Conservation (phyloP, 2,888 invertebrate species). For the Balanococcus diminutus region DNA sequence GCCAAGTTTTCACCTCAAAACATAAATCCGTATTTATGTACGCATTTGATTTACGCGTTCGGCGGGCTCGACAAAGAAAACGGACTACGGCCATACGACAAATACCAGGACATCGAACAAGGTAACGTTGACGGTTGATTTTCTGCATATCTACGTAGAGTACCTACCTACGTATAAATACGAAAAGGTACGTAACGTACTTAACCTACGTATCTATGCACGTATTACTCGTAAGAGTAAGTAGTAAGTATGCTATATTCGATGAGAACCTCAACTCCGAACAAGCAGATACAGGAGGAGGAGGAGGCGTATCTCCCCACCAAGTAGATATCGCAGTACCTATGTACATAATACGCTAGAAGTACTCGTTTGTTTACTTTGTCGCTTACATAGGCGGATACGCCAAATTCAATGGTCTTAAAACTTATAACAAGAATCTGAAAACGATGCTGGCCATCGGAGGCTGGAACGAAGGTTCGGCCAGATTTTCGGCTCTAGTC, state of each 20-base stretch:
- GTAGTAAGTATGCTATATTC: no score
- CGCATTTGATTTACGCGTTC: slow-evolving; percentile 91
- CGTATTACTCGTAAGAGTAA: no score
- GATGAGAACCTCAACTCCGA: no score
- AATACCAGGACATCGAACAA: slow-evolving; percentile 94
- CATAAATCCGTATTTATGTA: slow-evolving; percentile 92
- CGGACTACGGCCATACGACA: slow-evolving; percentile 88
- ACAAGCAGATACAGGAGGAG: no score
- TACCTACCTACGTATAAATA: not conserved
- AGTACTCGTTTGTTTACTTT: not conserved
- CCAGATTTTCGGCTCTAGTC: slow-evolving; percentile 86
- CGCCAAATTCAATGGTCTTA: slow-evolving; percentile 90
- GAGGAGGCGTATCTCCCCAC: no score
- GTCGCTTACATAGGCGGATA: slow-evolving; percentile 78
- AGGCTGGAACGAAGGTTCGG: slow-evolving; percentile 92
- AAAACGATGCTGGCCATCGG: slow-evolving; percentile 91
- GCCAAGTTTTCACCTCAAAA: slow-evolving; percentile 92
- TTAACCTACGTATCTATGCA: not conserved
- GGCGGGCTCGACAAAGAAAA: slow-evolving; percentile 91
- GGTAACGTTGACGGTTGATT: slow-evolving; percentile 65
- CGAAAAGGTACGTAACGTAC: no score
- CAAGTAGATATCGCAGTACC: no score
- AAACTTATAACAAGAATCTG: slow-evolving; percentile 88
- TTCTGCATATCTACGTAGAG: not conserved
- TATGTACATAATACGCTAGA: no score